Evolutionary conservation across 2,797 vertebrate species (phyloP), one percentile per base, ranked within the genome.

Genomic region (Myotis pilosus): DNA sequence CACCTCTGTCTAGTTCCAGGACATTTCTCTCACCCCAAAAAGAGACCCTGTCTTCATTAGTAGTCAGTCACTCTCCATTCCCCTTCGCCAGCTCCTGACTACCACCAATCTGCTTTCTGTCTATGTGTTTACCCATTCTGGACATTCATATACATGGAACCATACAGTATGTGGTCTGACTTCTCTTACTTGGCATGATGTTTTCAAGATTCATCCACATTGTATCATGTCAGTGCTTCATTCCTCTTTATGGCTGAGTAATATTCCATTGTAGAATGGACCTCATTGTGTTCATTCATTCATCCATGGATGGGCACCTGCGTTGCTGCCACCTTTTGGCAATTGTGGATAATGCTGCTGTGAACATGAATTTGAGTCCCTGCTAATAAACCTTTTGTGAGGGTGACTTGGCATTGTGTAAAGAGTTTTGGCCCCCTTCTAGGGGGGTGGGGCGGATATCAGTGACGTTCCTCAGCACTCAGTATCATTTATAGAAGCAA

Each of bases 91-190:
- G 47, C 38, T 81, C 49, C 23, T 1, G 33, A 8, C 25, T 15
- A 4, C 20, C 44, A 8, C 53, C 1, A 0, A 1, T 12, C 47
- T 22, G 25, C 44, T 17, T 22, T 15, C 62, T 12, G 44, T 44
- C n/a, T 51, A 10, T 23, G 69, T 33, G 5, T 13, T 11, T 6
- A 47, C 64, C 69, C 10, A 4, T 57, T 23, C 16, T 15, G 19
- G 22, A 33, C 1, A 0, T 38, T 13, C 17, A 0, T 0, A 0
- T 6, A 1, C 8, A 19, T 2, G 6, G 38, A 30, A 2, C 75
- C 44, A 4, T 0, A 3, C 10, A 2, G 1, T 0, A 0, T 5
- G 11, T 30, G 47, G 20, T 36, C 68, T 8, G 36, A 30, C 76
- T 66, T 10, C 19, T 76, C 19, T 69, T 6, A 22, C 69, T 85